Conservation (phyloP, 2,113 vertebrate species). For the Pachycephala philippinensis region DNA sequence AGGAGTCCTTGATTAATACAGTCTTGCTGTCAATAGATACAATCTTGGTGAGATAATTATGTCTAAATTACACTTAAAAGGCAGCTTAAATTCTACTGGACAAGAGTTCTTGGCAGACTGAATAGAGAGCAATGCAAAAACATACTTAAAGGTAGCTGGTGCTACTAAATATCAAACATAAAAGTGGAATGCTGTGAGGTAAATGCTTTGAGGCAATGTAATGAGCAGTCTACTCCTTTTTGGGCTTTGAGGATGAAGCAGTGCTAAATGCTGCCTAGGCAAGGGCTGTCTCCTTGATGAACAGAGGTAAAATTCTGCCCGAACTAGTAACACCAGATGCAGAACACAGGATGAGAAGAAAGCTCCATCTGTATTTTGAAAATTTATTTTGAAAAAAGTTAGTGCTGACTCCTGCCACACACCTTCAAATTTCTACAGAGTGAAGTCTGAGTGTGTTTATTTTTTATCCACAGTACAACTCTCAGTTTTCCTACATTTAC, state of each 20-base stretch:
- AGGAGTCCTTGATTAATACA: slow-evolving; percentile 15
- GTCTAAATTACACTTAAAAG: slow-evolving; percentile 32
- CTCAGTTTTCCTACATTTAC: not conserved
- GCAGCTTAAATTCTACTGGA: slow-evolving; percentile 38
- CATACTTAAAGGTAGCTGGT: not conserved
- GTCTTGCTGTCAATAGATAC: slow-evolving; percentile 39
- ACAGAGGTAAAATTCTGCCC: not conserved
- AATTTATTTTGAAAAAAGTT: not conserved
- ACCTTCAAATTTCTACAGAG: not conserved
- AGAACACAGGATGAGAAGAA: not conserved
- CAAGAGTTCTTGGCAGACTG: slow-evolving; percentile 21
- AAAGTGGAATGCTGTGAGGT: not conserved
- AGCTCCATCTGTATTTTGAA: not conserved
- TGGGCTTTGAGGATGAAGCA: not conserved
- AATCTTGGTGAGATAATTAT: slow-evolving; percentile 42
- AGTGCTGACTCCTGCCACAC: not conserved
- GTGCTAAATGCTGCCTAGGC: not conserved
- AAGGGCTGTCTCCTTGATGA: not conserved
- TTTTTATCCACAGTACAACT: not conserved
- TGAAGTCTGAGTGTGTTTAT: not conserved
- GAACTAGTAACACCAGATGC: not conserved
- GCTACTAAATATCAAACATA: slow-evolving; percentile 10
- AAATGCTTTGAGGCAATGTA: slow-evolving; percentile 18
- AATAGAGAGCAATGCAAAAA: slow-evolving; percentile 15
- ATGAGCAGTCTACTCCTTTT: not conserved